Evolutionary conservation across 2,113 vertebrate genomes (phyloP).

Genomic region (Hemichromis elongatus): DNA sequence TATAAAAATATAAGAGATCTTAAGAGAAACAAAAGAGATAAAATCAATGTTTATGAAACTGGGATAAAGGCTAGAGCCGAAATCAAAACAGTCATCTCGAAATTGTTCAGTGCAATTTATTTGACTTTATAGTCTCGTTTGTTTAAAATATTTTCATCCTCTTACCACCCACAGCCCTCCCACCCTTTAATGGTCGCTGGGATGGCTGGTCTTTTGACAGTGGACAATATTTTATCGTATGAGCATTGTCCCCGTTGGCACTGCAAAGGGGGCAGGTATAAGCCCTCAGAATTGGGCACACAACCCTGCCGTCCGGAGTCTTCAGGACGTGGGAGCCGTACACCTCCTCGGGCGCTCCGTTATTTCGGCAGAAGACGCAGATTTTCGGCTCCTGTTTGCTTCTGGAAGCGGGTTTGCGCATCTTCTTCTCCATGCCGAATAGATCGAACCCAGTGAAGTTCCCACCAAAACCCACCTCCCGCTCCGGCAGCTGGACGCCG

Average conservation of each 20-base stretch:
- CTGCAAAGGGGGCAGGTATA: slow-evolving; percentile 82
- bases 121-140: slow-evolving; percentile 54
- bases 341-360: slow-evolving; percentile 80
- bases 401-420: slow-evolving; percentile 67
- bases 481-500: slow-evolving; percentile 60
- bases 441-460: slow-evolving; percentile 73
- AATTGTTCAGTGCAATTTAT: slow-evolving; percentile 80
- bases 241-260: slow-evolving; percentile 82
- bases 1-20: slow-evolving; percentile 81
- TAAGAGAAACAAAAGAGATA: slow-evolving; percentile 25
- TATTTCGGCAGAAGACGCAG: slow-evolving; percentile 83
- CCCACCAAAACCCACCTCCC: slow-evolving; percentile 68
- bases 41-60: slow-evolving; percentile 69
- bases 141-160: slow-evolving; percentile 77
- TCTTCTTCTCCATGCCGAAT: slow-evolving; percentile 75
- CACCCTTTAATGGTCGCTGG: slow-evolving; percentile 77
- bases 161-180: slow-evolving; percentile 80
- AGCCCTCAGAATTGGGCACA: slow-evolving; percentile 79
- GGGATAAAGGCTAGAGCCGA: slow-evolving; percentile 62
- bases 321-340: slow-evolving; percentile 82
- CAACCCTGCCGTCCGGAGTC: slow-evolving; percentile 78
- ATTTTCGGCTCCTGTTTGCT: slow-evolving; percentile 80
- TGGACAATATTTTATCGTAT: slow-evolving; percentile 83
- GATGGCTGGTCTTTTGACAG: slow-evolving; percentile 80
- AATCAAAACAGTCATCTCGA: slow-evolving; percentile 76